Conservation (phyloP, 2,797 vertebrate species). For the Siniperca scherzeri region DNA sequence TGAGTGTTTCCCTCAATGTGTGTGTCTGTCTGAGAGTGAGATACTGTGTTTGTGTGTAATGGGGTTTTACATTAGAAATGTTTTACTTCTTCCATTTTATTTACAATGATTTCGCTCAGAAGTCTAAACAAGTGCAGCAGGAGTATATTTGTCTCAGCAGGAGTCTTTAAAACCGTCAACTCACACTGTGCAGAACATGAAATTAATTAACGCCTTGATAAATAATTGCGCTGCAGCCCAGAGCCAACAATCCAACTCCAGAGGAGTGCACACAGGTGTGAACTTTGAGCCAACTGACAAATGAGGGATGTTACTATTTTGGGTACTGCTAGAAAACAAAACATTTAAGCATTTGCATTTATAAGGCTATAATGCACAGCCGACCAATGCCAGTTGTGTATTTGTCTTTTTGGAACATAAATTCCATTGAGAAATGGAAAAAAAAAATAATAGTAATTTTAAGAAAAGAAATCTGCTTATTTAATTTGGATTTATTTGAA, state of each 20-base stretch:
- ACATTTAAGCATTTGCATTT: background rate
- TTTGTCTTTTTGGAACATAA: background rate
- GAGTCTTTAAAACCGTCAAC: conserved; percentile 15
- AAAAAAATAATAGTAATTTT: background rate
- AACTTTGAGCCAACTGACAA: background rate
- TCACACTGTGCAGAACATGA: conserved; percentile 12
- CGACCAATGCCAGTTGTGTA: background rate
- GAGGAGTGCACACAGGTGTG: conserved; percentile 1
- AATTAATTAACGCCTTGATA: conserved; percentile 14
- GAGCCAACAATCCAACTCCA: background rate
- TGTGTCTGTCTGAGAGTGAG: background rate
- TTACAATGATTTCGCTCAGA: conserved; percentile 5
- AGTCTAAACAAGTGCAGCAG: background rate
- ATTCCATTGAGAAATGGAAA: background rate
- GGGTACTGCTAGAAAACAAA: background rate
- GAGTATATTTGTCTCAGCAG: conserved; percentile 10
- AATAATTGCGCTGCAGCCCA: background rate
- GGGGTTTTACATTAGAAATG: background rate
- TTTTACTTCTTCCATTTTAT: background rate
- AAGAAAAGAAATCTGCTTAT: conserved; percentile 18
- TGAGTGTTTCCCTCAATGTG: conserved; percentile 38
- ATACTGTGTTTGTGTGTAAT: background rate
- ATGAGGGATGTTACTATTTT: background rate
- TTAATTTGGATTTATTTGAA: conserved; percentile 53
- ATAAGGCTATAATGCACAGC: background rate